Conservation (phyloP, 92 coral and sea anemone species). For the Micromussa lordhowensis region DNA sequence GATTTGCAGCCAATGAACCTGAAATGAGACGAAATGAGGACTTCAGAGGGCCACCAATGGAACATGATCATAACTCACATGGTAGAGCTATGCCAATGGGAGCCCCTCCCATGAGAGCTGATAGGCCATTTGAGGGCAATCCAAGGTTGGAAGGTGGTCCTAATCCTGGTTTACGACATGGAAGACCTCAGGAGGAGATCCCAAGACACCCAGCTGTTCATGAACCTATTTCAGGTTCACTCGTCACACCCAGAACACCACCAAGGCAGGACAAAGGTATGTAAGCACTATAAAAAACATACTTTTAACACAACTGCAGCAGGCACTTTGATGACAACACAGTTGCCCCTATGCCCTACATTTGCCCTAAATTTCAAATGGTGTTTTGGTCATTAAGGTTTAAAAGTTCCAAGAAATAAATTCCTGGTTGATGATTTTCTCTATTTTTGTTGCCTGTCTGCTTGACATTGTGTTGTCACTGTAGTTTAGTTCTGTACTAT, state of each 20-base stretch:
- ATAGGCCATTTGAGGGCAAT: constrained; percentile 27
- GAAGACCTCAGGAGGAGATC: background rate
- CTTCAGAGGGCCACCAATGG: constrained; percentile 59
- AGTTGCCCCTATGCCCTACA: too few relatives aligned
- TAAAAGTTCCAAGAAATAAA: too few relatives aligned
- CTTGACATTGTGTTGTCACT: too few relatives aligned
- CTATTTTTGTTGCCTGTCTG: too few relatives aligned
- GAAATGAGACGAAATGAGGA: constrained; percentile 48
- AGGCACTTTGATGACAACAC: background rate
- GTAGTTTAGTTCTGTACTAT: too few relatives aligned
- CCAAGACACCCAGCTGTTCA: constrained; percentile 2
- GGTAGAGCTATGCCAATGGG: constrained; percentile 31
- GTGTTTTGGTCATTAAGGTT: too few relatives aligned
- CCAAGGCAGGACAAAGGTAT: constrained; percentile 38
- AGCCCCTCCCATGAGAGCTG: constrained; percentile 12
- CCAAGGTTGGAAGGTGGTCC: constrained; percentile 33
- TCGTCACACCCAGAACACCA: constrained; percentile 24
- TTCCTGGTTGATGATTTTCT: too few relatives aligned
- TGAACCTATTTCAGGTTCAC: background rate
- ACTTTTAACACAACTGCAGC: background rate
- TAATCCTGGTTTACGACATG: constrained; percentile 1
- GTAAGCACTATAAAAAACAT: background rate
- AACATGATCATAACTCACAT: constrained; percentile 49
- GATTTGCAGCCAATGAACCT: constrained; percentile 39
- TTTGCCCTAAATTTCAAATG: too few relatives aligned